phyloP scores from a whole-genome alignment of 1,140 invertebrate species.

The Brachystomella parvula region DNA sequence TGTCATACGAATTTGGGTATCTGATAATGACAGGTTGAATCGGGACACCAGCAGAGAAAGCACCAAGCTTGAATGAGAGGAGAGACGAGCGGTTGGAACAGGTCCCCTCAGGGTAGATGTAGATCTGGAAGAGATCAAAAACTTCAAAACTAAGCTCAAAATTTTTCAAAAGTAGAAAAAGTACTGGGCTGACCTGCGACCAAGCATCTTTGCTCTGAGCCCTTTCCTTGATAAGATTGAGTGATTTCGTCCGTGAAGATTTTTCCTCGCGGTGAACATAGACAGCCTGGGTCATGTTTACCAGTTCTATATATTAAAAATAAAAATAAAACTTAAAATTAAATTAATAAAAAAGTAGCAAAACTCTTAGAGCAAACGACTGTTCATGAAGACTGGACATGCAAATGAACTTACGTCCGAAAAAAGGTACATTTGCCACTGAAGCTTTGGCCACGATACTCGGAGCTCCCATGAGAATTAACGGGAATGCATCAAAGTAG shows the following conservation, averaged over 20 bases:
- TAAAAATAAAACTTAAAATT: too few species aligned
- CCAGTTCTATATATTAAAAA: conserved; percentile 66
- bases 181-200: conserved; percentile 61
- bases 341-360: too few species aligned
- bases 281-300: conserved; percentile 88
- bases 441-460: conserved; percentile 81
- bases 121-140: conserved; percentile 51
- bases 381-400: too few species aligned
- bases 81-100: conserved; percentile 87
- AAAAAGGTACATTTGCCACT: conserved; percentile 65
- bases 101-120: conserved; percentile 93
- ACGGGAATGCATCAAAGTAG: conserved; percentile 78
- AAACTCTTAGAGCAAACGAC: too few species aligned
- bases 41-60: conserved; percentile 67
- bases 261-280: conserved; percentile 88
- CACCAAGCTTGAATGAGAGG: conserved; percentile 91
- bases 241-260: conserved; percentile 80
- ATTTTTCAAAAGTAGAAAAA: conserved; percentile 68
- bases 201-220: conserved; percentile 75
- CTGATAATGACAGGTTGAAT: conserved; percentile 87
- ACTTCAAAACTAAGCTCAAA: not conserved
- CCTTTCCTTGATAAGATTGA: conserved; percentile 78
- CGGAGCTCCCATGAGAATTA: conserved; percentile 68
- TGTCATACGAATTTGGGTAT: conserved; percentile 85
- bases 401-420: conserved; percentile 69